phyloP scores from a whole-genome alignment of 2,113 vertebrate species.

The Dicrurus megarhynchus region DNA sequence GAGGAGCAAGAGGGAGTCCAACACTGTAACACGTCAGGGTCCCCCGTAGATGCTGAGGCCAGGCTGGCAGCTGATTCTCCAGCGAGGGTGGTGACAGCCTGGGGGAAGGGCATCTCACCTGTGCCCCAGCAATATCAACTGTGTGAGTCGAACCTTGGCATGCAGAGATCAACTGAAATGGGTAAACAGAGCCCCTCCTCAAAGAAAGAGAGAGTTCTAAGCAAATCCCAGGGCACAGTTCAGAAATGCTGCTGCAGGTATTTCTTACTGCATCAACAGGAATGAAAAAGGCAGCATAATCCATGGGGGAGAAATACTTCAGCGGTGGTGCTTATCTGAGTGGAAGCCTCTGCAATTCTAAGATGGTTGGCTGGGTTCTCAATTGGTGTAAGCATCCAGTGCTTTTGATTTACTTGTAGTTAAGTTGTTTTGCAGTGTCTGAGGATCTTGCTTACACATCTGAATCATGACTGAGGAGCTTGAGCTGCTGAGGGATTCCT shows the following conservation, averaged over 20 bases:
- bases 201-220: not conserved
- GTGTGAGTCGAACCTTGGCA: not conserved
- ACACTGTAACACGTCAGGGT: not conserved
- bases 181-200: not conserved
- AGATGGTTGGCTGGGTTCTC: not conserved
- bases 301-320: not conserved
- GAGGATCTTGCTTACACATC: not conserved
- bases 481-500: not conserved
- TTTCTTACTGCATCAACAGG: not conserved
- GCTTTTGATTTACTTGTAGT: not conserved
- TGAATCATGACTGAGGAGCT: not conserved
- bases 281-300: not conserved
- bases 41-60: not conserved
- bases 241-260: not conserved
- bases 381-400: not conserved
- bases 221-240: not conserved
- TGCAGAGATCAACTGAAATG: fast-evolving
- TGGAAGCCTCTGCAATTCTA: not conserved
- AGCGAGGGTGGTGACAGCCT: not conserved
- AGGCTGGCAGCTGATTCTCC: not conserved
- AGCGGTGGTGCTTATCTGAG: not conserved
- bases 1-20: not conserved
- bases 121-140: not conserved
- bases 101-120: not conserved
- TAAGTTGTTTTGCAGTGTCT: not conserved